Base-by-base conservation (phyloP, 2,113 vertebrate species). In the Odontophorus gujanensis region DNA sequence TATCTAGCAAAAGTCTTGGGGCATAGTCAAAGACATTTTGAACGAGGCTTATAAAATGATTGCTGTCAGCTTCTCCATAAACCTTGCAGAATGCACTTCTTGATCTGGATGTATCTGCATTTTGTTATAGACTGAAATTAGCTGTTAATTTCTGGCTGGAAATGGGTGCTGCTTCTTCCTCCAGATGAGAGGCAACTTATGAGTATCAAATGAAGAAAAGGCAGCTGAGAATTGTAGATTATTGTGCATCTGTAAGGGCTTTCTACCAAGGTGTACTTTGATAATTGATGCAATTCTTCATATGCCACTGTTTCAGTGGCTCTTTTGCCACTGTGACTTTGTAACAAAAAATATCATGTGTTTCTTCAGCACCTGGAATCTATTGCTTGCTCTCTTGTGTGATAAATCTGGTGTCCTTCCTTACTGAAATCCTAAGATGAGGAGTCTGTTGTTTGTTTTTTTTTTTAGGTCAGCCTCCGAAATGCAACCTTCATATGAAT, bases 401-500 rank as follows among this genome's bases (percentile, higher is more conserved):
- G 55, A 2, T 84, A 9, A 65, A 88, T 87, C 32, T 72, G 57
- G 34, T 25, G 43, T 68, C 32, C 62, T 50, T 22, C 48, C 45
- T 34, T 81, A 66, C 9, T 11, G 11, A 3, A 2, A 2, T 71
- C 91, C 38, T 62, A 13, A 75, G 53, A 34, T 28, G 86, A 71
- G 42, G 3, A 63, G 67, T 82, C 63, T 74, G 47, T 65, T n/a
- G n/a, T n/a, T n/a, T n/a, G n/a, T n/a, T n/a, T n/a, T 93, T n/a
- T 71, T 76, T 75, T 81, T 40, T 95, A 99, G 99, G 99, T 61
- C 99, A 99, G 55, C 99, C 99, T 22, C 99, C 99, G 99, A 99
- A 99, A 96, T 99, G 99, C 96, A 99, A 99, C 96, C 99, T 99
- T 96, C 99, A 99, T 92, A 98, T 99, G 97, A 99, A 99, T 85